Evolutionary conservation across 2,888 invertebrate genomes (phyloP).

Genomic region (Magallana nippona): DNA sequence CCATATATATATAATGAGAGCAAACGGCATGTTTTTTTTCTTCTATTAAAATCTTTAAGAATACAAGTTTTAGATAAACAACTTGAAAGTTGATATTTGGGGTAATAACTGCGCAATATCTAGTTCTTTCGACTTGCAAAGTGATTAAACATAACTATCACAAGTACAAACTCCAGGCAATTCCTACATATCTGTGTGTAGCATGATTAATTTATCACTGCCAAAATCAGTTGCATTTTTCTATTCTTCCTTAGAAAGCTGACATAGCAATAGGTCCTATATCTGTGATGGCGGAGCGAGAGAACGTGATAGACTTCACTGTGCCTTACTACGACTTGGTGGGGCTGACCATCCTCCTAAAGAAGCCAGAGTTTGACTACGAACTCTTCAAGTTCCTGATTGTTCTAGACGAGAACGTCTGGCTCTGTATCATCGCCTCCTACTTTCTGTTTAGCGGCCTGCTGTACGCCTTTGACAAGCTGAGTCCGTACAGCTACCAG

Average conservation of each 20-base stretch:
- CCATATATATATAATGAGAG: too few species aligned
- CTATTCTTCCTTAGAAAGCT: slow-evolving; percentile 83
- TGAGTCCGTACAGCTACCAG: slow-evolving; percentile 97
- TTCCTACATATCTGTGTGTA: too few species aligned
- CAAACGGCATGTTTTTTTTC: too few species aligned
- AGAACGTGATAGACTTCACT: slow-evolving; percentile 95
- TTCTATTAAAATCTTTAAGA: too few species aligned
- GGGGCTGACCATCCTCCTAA: slow-evolving; percentile 97
- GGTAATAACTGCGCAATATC: too few species aligned
- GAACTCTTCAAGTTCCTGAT: slow-evolving; percentile 97
- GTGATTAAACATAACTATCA: too few species aligned
- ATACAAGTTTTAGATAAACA: too few species aligned
- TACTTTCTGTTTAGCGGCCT: slow-evolving; percentile 83
- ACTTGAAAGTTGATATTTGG: too few species aligned
- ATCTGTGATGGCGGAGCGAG: slow-evolving; percentile 97
- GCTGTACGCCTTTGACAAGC: slow-evolving; percentile 97
- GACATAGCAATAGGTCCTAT: slow-evolving; percentile 96
- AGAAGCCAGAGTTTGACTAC: slow-evolving; percentile 91
- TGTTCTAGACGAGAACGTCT: slow-evolving; percentile 96
- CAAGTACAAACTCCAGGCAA: too few species aligned
- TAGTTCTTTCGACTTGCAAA: too few species aligned
- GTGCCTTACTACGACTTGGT: slow-evolving; percentile 99
- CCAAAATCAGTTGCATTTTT: too few species aligned
- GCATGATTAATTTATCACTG: too few species aligned
- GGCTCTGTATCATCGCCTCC: slow-evolving; percentile 90